Percentiles rank a stretch among this genome's conserved stretches.
Evolutionary conservation across 1,140 invertebrate species (phyloP).

Genomic region (Dendrolimus punctatus): DNA sequence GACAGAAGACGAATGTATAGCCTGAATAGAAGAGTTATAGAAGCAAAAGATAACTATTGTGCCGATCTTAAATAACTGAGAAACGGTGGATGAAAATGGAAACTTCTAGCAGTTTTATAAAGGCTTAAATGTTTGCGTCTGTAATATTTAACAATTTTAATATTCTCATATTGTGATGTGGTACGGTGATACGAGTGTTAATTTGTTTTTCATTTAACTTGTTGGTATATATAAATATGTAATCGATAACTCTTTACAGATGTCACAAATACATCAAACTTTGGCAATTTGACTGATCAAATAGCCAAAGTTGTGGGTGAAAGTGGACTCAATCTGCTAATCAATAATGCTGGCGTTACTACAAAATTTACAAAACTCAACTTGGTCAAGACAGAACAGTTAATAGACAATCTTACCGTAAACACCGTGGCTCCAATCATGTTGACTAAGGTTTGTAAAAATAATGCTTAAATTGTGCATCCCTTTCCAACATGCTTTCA

Average conservation of each 20-base stretch:
- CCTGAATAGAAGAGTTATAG: no score
- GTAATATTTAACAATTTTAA: no score
- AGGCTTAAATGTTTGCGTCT: no score
- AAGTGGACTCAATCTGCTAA: slow-evolving; percentile 84
- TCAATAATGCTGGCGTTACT: slow-evolving; percentile 89
- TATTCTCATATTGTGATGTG: no score
- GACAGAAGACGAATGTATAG: no score
- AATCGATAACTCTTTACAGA: slow-evolving; percentile 72
- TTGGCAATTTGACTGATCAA: slow-evolving; percentile 72
- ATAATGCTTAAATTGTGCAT: not conserved
- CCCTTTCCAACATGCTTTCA: no score
- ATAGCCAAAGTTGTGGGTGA: slow-evolving; percentile 76
- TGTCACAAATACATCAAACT: slow-evolving; percentile 76
- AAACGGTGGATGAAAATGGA: no score
- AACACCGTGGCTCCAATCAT: slow-evolving; percentile 90
- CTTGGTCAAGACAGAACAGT: slow-evolving; percentile 79
- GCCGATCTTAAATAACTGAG: no score
- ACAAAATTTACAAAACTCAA: slow-evolving; percentile 82
- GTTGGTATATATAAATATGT: not conserved
- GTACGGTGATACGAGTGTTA: no score
- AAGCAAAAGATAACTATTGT: no score
- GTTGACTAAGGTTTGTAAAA: slow-evolving; percentile 80
- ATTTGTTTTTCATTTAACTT: no score
- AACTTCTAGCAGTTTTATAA: no score
- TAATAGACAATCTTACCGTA: slow-evolving; percentile 79